Evolutionary conservation across 2,888 invertebrate genomes (phyloP).

Genomic region (Brachyptera risi): DNA sequence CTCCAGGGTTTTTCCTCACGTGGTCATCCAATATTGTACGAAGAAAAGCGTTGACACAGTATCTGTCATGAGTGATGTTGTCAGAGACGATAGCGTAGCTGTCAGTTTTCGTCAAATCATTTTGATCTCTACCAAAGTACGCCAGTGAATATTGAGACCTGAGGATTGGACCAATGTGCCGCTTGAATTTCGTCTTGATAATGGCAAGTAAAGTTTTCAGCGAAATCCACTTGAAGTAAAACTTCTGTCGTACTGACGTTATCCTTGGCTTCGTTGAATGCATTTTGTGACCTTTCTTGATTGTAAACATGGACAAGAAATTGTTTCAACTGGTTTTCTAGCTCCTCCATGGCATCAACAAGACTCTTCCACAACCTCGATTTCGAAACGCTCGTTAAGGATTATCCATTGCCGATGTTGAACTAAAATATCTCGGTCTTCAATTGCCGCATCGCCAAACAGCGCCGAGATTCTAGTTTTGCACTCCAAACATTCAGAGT

Average conservation of each 20-base stretch:
- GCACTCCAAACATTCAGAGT: not conserved
- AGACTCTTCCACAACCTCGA: not conserved
- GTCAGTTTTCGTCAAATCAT: slow-evolving; percentile 1
- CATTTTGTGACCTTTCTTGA: not conserved
- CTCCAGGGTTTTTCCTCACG: not conserved
- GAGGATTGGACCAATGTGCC: slow-evolving; percentile 6
- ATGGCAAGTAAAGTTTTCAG: not conserved
- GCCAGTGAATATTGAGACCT: not conserved
- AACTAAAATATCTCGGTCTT: not conserved
- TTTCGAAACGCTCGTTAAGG: not conserved
- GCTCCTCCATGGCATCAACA: not conserved
- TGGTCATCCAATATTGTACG: not conserved
- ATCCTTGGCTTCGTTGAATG: not conserved
- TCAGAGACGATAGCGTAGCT: not conserved
- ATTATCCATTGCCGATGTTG: not conserved
- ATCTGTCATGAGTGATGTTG: slow-evolving; percentile 10
- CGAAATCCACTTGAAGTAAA: not conserved
- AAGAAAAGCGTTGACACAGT: not conserved
- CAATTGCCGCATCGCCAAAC: not conserved
- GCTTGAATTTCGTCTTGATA: not conserved
- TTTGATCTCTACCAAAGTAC: slow-evolving; percentile 8
- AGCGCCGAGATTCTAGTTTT: not conserved
- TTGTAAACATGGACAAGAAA: not conserved
- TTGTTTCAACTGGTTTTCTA: not conserved
- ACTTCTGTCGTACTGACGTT: not conserved